phyloP scores from a whole-genome alignment of 2,797 vertebrate genomes.

The Dicrostonyx torquatus region DNA sequence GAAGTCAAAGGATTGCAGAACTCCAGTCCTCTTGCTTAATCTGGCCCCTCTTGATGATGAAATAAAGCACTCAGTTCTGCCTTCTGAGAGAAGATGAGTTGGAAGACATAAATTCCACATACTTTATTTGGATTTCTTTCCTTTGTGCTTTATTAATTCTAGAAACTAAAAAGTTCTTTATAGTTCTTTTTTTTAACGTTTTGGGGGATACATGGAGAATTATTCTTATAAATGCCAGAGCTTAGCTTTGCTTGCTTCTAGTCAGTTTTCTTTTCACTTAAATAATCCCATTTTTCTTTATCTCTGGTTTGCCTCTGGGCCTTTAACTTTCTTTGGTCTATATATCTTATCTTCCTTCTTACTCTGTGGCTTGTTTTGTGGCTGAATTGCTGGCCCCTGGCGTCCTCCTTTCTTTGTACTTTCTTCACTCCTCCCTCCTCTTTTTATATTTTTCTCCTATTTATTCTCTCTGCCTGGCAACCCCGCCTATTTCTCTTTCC shows the following conservation, averaged over 20 bases:
- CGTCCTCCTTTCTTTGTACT: not conserved
- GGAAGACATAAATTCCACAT: constrained; percentile 2
- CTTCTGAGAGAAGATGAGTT: constrained; percentile 19
- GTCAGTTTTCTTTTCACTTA: not conserved
- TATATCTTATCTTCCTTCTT: not conserved
- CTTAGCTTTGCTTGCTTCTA: not conserved
- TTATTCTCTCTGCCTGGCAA: not conserved
- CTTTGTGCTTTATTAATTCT: not conserved
- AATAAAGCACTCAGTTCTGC: constrained; percentile 64
- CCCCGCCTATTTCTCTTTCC: not conserved
- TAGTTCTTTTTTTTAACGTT: not conserved
- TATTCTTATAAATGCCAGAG: not conserved
- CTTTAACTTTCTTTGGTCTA: not conserved
- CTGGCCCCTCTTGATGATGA: constrained; percentile 65
- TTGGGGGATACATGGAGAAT: not conserved
- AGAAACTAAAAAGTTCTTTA: not conserved
- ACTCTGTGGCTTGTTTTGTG: not conserved
- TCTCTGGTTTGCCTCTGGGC: not conserved
- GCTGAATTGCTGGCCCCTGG: not conserved
- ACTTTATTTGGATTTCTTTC: constrained; percentile 8
- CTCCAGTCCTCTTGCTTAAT: constrained; percentile 49
- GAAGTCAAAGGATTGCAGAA: constrained; percentile 70
- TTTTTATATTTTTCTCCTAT: not conserved
- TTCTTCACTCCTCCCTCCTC: no score
- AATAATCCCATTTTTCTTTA: not conserved